Evolutionary conservation across 2,113 vertebrate species (phyloP).

Genomic region (Dicentrarchus labrax): DNA sequence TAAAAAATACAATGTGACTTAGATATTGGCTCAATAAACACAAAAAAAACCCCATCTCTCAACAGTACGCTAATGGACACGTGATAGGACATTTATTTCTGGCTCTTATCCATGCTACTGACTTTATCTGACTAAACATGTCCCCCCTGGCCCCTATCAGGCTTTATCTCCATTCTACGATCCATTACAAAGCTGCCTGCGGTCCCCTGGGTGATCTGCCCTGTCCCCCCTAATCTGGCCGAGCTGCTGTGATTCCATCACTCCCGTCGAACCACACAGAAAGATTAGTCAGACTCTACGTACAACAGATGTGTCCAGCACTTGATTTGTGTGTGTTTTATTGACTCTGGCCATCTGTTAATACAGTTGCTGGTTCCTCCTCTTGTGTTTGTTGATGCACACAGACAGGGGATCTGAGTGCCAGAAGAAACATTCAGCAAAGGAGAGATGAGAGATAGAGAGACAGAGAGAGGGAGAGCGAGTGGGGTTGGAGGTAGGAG

Average conservation of each 20-base stretch:
- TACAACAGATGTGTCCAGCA: constrained; percentile 83
- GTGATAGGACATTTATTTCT: constrained; percentile 38
- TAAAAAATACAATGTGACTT: neutral
- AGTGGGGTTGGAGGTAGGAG: constrained; percentile 46
- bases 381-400: constrained; percentile 83
- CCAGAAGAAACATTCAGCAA: constrained; percentile 79
- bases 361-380: constrained; percentile 85
- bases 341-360: constrained; percentile 89
- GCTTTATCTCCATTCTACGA: constrained; percentile 65
- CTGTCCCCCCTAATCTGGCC: constrained; percentile 75
- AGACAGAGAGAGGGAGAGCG: constrained; percentile 43
- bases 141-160: constrained; percentile 25
- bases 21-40: constrained; percentile 3
- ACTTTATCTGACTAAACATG: constrained; percentile 51
- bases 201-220: constrained; percentile 67
- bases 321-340: constrained; percentile 87
- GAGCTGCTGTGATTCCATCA: constrained; percentile 77
- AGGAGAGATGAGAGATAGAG: constrained; percentile 65
- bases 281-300: constrained; percentile 77
- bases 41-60: neutral
- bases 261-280: constrained; percentile 74
- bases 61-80: neutral
- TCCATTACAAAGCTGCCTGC: constrained; percentile 63
- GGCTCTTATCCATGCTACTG: constrained; percentile 44
- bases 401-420: constrained; percentile 75